Evolutionary conservation across 2,888 invertebrate genomes (phyloP).

Genomic region (Eilema caniola): DNA sequence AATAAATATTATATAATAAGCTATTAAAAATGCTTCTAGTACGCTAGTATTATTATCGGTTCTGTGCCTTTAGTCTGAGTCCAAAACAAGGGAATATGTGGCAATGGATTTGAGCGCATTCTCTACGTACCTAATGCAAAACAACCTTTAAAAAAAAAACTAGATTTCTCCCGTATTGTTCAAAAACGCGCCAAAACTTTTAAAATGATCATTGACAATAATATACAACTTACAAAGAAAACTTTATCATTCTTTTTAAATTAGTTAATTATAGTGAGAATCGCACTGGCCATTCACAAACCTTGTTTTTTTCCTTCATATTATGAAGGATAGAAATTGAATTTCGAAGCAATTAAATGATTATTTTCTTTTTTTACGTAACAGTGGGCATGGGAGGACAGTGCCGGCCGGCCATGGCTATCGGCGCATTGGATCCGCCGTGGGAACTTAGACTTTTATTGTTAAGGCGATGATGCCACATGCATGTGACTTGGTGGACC

Average conservation of each 20-base stretch:
- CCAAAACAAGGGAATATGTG: too few species aligned
- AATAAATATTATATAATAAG: too few species aligned
- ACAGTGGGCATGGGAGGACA: not conserved
- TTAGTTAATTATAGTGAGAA: not conserved
- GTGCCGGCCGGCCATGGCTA: conserved; percentile 3
- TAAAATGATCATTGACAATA: not conserved
- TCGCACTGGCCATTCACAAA: not conserved
- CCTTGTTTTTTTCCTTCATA: not conserved
- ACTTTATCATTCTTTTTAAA: not conserved
- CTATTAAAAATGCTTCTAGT: too few species aligned
- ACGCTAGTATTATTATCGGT: too few species aligned
- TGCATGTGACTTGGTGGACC: not conserved
- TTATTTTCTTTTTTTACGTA: conserved; percentile 5
- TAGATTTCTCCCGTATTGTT: not conserved
- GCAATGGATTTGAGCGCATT: too few species aligned
- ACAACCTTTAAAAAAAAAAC: not conserved
- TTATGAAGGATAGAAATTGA: not conserved
- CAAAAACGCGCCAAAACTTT: not conserved
- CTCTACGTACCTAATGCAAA: too few species aligned
- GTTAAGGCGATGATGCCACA: conserved; percentile 22
- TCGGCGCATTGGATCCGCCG: conserved; percentile 20
- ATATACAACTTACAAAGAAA: not conserved
- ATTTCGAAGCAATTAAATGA: not conserved
- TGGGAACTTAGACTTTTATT: conserved; percentile 15
- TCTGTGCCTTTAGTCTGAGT: too few species aligned